A percentile compares a stretch with the other conserved stretches of the same genome.
phyloP scores from a whole-genome alignment of 2,888 invertebrate species.

The Sycophila texana region DNA sequence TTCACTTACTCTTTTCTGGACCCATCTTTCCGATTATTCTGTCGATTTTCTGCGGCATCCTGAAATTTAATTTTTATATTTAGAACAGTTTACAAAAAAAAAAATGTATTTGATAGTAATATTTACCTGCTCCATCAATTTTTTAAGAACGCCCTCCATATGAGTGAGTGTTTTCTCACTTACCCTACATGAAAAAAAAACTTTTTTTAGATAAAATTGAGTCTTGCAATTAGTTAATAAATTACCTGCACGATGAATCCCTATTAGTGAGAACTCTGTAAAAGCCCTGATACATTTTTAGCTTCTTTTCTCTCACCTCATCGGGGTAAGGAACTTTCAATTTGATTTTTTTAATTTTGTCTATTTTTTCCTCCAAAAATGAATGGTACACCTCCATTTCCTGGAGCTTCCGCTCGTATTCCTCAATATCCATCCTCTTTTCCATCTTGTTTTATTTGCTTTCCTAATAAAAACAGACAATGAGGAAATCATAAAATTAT shows the following conservation, averaged over 20 bases:
- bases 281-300: constrained; percentile 66
- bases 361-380: constrained; percentile 84
- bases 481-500: neutral
- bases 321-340: constrained; percentile 77
- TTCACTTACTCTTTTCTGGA: constrained; percentile 40
- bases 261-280: constrained; percentile 34
- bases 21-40: neutral
- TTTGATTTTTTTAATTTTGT: constrained; percentile 77
- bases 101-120: constrained; percentile 26
- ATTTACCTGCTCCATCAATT: constrained; percentile 81
- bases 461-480: constrained; percentile 5
- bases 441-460: constrained; percentile 62
- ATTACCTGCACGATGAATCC: constrained; percentile 41
- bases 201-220: neutral
- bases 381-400: constrained; percentile 85
- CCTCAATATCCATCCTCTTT: too few species aligned
- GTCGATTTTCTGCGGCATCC: constrained; percentile 13
- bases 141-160: constrained; percentile 83
- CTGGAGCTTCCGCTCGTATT: constrained; percentile 80
- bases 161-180: constrained; percentile 82
- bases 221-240: neutral
- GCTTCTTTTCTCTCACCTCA: constrained; percentile 28
- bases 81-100: too few species aligned
- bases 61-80: neutral
- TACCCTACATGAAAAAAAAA: constrained; percentile 76